A percentile compares a stretch with the other conserved stretches of the same genome.
Conservation (phyloP, 2,113 vertebrate genomes). For the Dipodomys stephensi region DNA sequence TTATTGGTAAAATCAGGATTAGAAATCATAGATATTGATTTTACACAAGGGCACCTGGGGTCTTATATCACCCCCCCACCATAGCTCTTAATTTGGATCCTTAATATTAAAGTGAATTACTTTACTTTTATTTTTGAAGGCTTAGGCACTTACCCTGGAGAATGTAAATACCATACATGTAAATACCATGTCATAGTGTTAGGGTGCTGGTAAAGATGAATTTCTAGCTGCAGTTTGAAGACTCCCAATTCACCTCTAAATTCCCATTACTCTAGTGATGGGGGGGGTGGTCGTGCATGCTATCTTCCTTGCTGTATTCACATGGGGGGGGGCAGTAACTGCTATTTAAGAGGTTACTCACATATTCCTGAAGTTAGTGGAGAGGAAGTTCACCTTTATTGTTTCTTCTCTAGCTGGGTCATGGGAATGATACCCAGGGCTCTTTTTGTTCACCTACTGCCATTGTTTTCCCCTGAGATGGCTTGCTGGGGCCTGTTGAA, state of each 20-base stretch:
- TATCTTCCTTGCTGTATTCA: background rate
- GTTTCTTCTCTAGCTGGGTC: background rate
- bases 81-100: background rate
- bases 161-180: background rate
- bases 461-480: background rate
- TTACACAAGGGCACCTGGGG: background rate
- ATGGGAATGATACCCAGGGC: background rate
- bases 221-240: background rate
- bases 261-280: background rate
- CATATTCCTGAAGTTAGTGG: background rate
- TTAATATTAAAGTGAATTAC: slow-evolving; percentile 24
- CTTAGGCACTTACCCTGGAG: background rate
- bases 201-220: slow-evolving; percentile 15
- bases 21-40: slow-evolving; percentile 24
- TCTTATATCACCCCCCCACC: background rate
- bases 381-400: background rate
- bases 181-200: background rate
- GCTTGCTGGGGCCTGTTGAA: slow-evolving; percentile 16
- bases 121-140: slow-evolving; percentile 45
- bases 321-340: background rate
- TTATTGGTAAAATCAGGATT: slow-evolving; percentile 31
- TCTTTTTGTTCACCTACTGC: background rate
- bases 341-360: background rate
- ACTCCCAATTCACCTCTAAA: background rate
- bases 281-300: too few relatives aligned